Base-by-base conservation (phyloP, 2,888 invertebrate species). In the Lithophane semibrunnea region DNA sequence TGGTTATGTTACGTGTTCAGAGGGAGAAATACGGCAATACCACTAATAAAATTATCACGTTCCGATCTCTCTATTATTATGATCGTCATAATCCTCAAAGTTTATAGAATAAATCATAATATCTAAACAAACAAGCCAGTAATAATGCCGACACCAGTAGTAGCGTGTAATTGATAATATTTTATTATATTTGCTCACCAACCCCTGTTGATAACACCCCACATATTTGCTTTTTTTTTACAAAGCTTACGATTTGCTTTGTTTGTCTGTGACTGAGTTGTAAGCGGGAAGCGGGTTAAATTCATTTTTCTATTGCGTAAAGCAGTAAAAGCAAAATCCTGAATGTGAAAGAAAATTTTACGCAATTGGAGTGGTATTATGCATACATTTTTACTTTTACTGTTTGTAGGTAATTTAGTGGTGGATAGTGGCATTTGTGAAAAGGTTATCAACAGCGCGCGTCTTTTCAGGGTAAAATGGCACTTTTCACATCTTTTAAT, bases 131-230 rank as follows among this genome's bases (percentile, higher is more conserved):
- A 84, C 80, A 86, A 84, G 72, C 73, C 75, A 82, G 85, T 60
- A 78, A 77, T 80, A 86, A 87, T 81, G 77, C 76, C 79, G 77
- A 77, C 88, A 90, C 90, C 91, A 93, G 90, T 86, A 90, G 91
- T 85, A 88, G 88, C 94, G 92, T 94, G 92, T 93, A 95, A 95
- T 95, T 94, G 94, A 93, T 94, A 93, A 94, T 95, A 93, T 93
- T 95, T 93, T 92, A 93, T 93, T 92, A 92, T 94, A 94, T 95
- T 95, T 95, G 94, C 91, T 85, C 86, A 92, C 92, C 91, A 89
- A 92, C 92, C 93, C 93, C 89, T 87, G 44, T 80, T 92, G 92
- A 92, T 90, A 88, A 88, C 93, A 92, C 93, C 93, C 93, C 90
- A 89, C 88, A 84, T 91, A 91, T 93, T 92, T 92, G 89, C 82